Evolutionary conservation across 2,113 vertebrate species (phyloP).

Genomic region (Nymphicus hollandicus): DNA sequence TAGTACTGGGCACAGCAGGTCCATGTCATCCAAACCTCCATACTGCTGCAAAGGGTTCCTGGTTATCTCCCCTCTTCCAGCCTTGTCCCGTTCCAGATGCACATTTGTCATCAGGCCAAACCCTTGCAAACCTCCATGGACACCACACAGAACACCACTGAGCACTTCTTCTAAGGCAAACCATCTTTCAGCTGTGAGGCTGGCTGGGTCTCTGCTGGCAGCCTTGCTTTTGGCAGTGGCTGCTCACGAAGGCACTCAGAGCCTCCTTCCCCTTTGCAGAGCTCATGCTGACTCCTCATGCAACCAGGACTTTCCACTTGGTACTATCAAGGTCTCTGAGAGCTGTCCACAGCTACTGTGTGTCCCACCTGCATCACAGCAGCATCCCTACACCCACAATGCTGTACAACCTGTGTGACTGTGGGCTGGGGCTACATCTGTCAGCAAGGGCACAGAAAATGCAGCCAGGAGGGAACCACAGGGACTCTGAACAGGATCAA

Average conservation of each 20-base stretch:
- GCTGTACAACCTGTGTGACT: neutral
- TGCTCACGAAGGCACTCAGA: neutral
- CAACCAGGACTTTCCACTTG: rapidly evolving
- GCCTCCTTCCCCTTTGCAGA: neutral
- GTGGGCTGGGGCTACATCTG: rapidly evolving
- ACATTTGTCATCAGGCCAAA: neutral
- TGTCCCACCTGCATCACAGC: neutral
- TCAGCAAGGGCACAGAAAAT: neutral
- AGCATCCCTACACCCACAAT: neutral
- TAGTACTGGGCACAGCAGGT: neutral
- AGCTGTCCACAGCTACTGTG: neutral
- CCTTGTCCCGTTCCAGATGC: neutral
- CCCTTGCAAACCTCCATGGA: neutral
- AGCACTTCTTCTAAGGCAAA: neutral
- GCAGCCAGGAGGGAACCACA: rapidly evolving
- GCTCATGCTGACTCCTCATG: neutral
- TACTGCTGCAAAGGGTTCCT: neutral
- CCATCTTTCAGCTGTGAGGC: neutral
- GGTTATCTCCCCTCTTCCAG: neutral
- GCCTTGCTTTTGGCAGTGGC: neutral
- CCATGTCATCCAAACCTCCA: neutral
- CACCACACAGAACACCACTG: neutral
- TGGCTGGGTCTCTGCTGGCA: neutral
- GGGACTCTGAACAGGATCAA: neutral
- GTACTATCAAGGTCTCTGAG: rapidly evolving